Base-by-base conservation (phyloP, 2,113 vertebrate genomes). In the Uropsilus gracilis region DNA sequence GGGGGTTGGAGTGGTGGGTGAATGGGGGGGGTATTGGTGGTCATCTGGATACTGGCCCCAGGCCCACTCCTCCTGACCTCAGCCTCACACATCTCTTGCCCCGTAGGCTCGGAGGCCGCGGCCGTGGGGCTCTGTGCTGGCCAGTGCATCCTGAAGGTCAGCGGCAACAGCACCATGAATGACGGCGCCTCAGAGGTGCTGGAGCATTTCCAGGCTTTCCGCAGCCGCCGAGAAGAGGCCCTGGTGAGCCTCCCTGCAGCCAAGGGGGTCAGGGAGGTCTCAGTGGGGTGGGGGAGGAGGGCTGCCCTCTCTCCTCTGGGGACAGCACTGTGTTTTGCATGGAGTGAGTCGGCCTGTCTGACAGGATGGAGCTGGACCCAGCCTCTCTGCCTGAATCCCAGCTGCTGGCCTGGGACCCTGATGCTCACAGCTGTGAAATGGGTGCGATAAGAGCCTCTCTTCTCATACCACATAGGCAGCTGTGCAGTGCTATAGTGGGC, bases 101-200 rank as follows among this genome's bases (percentile, higher is more conserved):
- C 86, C 81, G 82, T 78, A 99, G 99, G 99, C 69, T 99, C 99
- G 6, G 99, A 98, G 96, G 99, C 99, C 0, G 99, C 98, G 11
- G 98, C 98, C 0, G 98, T 98, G 0, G 99, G 99, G 22, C 99
- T 99, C 76, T 99, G 99, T 75, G 98, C 99, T 0, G 99, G 99
- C 30, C 99, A 99, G 96, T 99, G 99, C 71, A 94, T 99, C 97
- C 97, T 99, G 94, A 99, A 99, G 98, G 99, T 99, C 88, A 99
- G 99, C 18, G 99, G 99, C 59, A 99, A 97, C 98, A 99, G 97
- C 2, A 98, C 99, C 96, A 98, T 97, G 85, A 98, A 94, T 34
- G 98, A 98, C 5, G 98, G 98, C 66, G 98, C 98, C 83, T 66
- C 97, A 0, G 99, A 99, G 14, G 99, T 99, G 94, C 98, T 99